Evolutionary conservation across 2,888 invertebrate species (phyloP).

Genomic region (Drosophila stalkeri): DNA sequence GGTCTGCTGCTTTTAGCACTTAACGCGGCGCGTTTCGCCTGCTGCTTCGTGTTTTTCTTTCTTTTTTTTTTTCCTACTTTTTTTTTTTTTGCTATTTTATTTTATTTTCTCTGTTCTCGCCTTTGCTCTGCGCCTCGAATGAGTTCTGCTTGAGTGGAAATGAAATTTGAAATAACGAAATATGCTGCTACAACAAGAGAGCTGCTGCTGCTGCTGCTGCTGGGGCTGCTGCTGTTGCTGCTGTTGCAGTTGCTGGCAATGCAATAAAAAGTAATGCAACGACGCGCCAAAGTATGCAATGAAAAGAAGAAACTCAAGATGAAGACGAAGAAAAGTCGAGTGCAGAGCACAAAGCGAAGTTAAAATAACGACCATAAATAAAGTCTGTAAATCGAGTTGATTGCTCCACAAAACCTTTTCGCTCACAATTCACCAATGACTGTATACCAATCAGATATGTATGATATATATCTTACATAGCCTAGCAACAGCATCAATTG

Average conservation of each 20-base stretch:
- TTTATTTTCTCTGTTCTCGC: constrained; percentile 20
- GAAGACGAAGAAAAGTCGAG: constrained; percentile 11
- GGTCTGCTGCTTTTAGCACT: constrained; percentile 53
- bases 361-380: constrained; percentile 62
- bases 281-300: constrained; percentile 48
- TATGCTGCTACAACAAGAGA: constrained; percentile 45
- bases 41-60: constrained; percentile 11
- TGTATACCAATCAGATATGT: too few relatives aligned
- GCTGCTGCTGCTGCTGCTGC: constrained; percentile 25
- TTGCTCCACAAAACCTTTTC: constrained; percentile 18
- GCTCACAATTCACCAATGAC: constrained; percentile 12
- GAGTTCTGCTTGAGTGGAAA: constrained; percentile 61
- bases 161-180: constrained; percentile 71
- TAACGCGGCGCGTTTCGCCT: constrained; percentile 32
- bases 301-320: constrained; percentile 10
- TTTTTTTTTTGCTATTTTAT: not conserved
- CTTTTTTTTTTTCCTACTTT: not conserved
- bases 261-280: constrained; percentile 62
- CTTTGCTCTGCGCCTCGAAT: constrained; percentile 45
- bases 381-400: constrained; percentile 26
- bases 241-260: constrained; percentile 38
- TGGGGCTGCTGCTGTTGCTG: constrained; percentile 7
- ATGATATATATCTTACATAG: too few relatives aligned
- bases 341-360: constrained; percentile 29
- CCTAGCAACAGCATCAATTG: too few relatives aligned